These are phyloP conservation scores for Ctenoplectra terminalis DNA, from an alignment of 1,140 invertebrate genomes.

Conservation along the genomic window DNA sequence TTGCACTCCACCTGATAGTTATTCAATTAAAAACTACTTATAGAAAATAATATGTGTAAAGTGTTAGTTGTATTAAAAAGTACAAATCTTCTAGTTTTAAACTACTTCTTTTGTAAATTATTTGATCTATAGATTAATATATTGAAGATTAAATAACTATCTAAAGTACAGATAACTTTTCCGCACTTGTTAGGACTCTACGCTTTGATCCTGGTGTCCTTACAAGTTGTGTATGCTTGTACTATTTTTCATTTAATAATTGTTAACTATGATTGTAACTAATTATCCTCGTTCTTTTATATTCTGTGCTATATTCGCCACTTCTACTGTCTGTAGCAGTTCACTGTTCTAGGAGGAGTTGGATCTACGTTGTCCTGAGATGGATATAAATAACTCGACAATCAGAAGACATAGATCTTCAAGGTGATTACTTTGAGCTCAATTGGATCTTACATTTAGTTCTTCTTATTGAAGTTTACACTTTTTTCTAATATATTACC, in stretches of 20 bases:
- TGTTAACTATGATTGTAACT: no score
- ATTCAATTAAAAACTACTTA: not conserved
- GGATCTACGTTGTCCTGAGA: slow-evolving; percentile 78
- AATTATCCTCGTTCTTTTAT: not conserved
- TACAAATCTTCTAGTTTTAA: no score
- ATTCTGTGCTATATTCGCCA: slow-evolving; percentile 19
- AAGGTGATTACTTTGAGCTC: slow-evolving; percentile 73
- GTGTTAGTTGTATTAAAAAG: no score
- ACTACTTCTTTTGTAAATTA: no score
- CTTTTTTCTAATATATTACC: no score
- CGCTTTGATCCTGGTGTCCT: slow-evolving; percentile 54
- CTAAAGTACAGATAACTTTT: not conserved
- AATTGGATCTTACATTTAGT: not conserved
- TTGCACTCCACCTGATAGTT: not conserved
- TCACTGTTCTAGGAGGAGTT: slow-evolving; percentile 79
- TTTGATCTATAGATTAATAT: no score
- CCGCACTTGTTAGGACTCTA: slow-evolving; percentile 62
- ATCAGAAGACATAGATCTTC: slow-evolving; percentile 74
- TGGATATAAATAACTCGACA: slow-evolving; percentile 74
- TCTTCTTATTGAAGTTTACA: no score
- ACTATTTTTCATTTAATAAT: not conserved
- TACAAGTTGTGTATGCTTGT: slow-evolving; percentile 53
- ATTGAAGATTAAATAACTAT: not conserved
- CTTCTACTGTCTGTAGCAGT: slow-evolving; percentile 79
- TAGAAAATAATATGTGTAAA: not conserved